phyloP scores from a whole-genome alignment of 37 sponge, comb jelly and placozoan genomes.

The Agelas oroides region DNA sequence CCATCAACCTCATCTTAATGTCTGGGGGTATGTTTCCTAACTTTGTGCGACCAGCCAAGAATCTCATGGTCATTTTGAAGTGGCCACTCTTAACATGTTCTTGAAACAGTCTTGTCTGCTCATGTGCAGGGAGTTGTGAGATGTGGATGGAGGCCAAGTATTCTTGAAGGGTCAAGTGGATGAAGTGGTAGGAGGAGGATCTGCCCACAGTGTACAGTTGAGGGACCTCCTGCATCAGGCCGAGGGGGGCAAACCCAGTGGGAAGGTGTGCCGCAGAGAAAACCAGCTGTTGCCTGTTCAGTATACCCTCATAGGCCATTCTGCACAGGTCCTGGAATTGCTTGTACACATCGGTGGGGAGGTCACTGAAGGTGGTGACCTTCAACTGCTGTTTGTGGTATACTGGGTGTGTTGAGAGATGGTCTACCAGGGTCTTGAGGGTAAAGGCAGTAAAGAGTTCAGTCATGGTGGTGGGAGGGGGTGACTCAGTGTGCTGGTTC shows the following conservation, averaged over 20 bases:
- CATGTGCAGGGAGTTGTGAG: background rate
- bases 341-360: background rate
- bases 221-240: background rate
- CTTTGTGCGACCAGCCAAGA: too few species aligned
- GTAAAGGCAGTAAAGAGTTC: conserved; percentile 21
- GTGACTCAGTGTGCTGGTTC: background rate
- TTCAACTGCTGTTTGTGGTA: background rate
- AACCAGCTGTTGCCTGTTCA: background rate
- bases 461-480: conserved; percentile 25
- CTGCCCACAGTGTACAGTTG: background rate
- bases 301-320: conserved; percentile 1
- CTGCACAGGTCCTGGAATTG: background rate
- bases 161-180: conserved; percentile 15
- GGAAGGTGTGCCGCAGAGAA: background rate
- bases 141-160: background rate
- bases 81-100: too few species aligned
- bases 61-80: too few species aligned
- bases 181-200: conserved; percentile 8
- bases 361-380: background rate
- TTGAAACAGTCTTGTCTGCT: too few species aligned
- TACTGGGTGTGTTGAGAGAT: background rate
- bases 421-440: background rate
- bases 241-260: background rate
- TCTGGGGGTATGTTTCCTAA: too few species aligned
- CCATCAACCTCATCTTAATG: too few species aligned